A percentile compares a stretch with the other conserved stretches of the same genome.
phyloP scores from a whole-genome alignment of 2,797 vertebrate genomes.

The Delichon dasypus region DNA sequence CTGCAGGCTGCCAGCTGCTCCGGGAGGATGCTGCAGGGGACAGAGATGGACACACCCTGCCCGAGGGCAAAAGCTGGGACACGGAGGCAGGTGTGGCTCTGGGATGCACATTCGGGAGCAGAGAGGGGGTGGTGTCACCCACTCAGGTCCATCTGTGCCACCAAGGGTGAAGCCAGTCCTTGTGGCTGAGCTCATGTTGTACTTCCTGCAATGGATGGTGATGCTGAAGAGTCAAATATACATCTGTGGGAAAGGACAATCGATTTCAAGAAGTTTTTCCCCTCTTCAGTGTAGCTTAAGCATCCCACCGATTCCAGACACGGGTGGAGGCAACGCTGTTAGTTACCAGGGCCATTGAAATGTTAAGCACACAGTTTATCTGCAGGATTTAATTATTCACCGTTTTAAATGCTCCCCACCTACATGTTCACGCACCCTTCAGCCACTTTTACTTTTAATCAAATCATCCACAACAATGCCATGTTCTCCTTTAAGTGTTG shows the following conservation, averaged over 20 bases:
- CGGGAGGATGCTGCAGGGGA: not conserved
- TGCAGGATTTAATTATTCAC: not conserved
- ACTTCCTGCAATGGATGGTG: not conserved
- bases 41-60: not conserved
- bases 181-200: not conserved
- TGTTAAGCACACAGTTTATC: not conserved
- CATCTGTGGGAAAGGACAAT: not conserved
- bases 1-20: not conserved
- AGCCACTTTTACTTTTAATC: not conserved
- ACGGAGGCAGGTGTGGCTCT: not conserved
- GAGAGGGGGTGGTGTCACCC: not conserved
- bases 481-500: not conserved
- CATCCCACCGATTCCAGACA: not conserved
- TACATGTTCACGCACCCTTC: not conserved
- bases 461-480: not conserved
- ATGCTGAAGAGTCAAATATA: not conserved
- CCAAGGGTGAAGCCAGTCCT: not conserved
- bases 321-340: not conserved
- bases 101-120: not conserved
- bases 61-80: not conserved
- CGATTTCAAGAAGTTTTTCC: not conserved
- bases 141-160: not conserved
- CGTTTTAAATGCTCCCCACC: not conserved
- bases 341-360: not conserved
- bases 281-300: not conserved